These are phyloP conservation scores for Gymnocypris eckloni DNA, from an alignment of 2,797 vertebrate species.

Conservation along the genomic window DNA sequence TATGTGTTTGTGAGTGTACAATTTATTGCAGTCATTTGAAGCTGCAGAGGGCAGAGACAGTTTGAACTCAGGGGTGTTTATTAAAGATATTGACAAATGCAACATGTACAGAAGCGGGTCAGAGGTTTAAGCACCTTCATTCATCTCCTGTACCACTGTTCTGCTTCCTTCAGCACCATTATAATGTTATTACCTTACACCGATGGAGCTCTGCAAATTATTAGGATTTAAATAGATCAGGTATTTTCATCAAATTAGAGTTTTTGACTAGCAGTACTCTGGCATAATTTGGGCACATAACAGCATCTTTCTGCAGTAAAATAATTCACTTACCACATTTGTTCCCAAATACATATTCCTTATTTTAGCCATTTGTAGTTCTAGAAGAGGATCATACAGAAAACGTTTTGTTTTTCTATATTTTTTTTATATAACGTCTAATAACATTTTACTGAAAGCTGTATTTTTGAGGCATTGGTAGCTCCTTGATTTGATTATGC, in stretches of 20 bases:
- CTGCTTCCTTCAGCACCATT: constrained; percentile 28
- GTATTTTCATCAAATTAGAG: constrained; percentile 21
- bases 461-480: constrained; percentile 25
- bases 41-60: constrained; percentile 26
- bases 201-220: background rate
- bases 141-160: constrained; percentile 18
- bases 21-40: constrained; percentile 47
- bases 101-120: constrained; percentile 31
- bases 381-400: background rate
- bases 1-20: constrained; percentile 11
- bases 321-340: background rate
- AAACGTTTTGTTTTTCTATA: background rate
- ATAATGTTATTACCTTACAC: constrained; percentile 27
- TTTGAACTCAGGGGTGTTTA: constrained; percentile 48
- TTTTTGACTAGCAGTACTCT: background rate
- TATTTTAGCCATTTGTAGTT: background rate
- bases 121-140: constrained; percentile 40
- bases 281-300: background rate
- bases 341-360: background rate
- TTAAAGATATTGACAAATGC: constrained; percentile 54
- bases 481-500: constrained; percentile 45
- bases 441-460: constrained; percentile 35
- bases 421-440: constrained; percentile 4
- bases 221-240: constrained; percentile 33
- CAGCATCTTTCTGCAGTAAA: background rate